Evolutionary conservation across 2,888 invertebrate genomes (phyloP).

Genomic region (Cerceris rybyensis): DNA sequence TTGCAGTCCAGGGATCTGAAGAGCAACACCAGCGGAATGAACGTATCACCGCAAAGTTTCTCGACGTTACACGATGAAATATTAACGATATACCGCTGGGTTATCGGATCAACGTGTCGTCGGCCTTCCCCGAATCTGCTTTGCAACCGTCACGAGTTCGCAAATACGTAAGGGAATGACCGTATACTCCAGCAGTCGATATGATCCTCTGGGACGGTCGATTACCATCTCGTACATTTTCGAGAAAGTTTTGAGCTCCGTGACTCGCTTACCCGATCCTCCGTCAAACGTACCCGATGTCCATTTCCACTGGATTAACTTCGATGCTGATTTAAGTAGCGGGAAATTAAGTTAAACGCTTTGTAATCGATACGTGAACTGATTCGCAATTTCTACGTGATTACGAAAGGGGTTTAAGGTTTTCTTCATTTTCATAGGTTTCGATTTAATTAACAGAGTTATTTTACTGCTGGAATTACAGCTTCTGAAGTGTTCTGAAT

Average conservation of each 20-base stretch:
- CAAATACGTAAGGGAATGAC: conserved; percentile 43
- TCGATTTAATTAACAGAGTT: too few relatives aligned
- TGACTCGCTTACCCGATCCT: conserved; percentile 29
- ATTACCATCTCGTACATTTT: conserved; percentile 56
- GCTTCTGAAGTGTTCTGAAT: too few relatives aligned
- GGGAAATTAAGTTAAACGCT: background rate
- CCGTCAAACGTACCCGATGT: conserved; percentile 29
- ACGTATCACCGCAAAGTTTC: conserved; percentile 59
- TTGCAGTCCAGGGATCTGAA: background rate
- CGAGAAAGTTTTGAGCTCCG: conserved; percentile 51
- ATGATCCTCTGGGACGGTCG: conserved; percentile 55
- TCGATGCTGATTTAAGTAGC: conserved; percentile 32
- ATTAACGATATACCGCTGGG: conserved; percentile 62
- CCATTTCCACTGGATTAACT: conserved; percentile 46
- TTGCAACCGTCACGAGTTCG: conserved; percentile 48
- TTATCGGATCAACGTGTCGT: conserved; percentile 49
- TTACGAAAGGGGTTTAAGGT: background rate
- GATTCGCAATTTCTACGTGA: too few relatives aligned
- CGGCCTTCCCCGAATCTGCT: conserved; percentile 43
- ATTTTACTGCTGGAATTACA: too few relatives aligned
- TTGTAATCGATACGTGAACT: too few relatives aligned
- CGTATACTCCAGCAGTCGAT: conserved; percentile 44
- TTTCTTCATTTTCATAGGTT: too few relatives aligned
- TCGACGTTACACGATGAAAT: conserved; percentile 63
- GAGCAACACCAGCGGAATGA: conserved; percentile 3